phyloP scores from a whole-genome alignment of 2,113 vertebrate genomes.

The Choloepus hoffmanni region DNA sequence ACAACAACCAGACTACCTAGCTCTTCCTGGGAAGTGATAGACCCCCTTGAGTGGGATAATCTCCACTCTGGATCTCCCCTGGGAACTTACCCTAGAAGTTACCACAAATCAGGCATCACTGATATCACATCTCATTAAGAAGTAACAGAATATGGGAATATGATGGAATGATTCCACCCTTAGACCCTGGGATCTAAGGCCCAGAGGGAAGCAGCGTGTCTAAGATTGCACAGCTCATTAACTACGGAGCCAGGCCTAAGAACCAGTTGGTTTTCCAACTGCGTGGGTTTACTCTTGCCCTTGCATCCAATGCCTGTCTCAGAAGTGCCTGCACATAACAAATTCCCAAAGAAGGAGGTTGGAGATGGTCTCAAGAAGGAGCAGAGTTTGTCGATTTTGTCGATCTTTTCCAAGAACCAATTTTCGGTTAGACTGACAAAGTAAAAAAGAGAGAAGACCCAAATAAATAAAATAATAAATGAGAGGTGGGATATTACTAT shows the following conservation, averaged over 20 bases:
- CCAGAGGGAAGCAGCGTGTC: neutral
- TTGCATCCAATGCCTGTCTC: neutral
- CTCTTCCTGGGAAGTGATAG: neutral
- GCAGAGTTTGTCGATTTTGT: neutral
- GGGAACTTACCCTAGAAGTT: neutral
- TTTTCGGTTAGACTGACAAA: no score
- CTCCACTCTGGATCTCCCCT: neutral
- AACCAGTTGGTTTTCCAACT: neutral
- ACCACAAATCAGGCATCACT: neutral
- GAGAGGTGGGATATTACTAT: no score
- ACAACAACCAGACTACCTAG: neutral
- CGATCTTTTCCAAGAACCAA: no score
- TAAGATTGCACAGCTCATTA: neutral
- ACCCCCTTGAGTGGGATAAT: fast-evolving
- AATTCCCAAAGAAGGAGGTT: neutral
- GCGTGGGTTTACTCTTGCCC: neutral
- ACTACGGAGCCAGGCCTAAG: neutral
- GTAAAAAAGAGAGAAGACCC: no score
- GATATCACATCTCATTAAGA: neutral
- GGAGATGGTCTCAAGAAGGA: neutral
- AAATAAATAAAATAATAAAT: no score
- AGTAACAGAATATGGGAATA: neutral
- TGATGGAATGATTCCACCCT: neutral
- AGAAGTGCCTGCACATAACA: neutral
- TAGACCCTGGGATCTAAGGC: neutral